These are phyloP conservation scores for Babyrousa celebensis DNA, from an alignment of 2,797 vertebrate genomes.

Conservation along the genomic window DNA sequence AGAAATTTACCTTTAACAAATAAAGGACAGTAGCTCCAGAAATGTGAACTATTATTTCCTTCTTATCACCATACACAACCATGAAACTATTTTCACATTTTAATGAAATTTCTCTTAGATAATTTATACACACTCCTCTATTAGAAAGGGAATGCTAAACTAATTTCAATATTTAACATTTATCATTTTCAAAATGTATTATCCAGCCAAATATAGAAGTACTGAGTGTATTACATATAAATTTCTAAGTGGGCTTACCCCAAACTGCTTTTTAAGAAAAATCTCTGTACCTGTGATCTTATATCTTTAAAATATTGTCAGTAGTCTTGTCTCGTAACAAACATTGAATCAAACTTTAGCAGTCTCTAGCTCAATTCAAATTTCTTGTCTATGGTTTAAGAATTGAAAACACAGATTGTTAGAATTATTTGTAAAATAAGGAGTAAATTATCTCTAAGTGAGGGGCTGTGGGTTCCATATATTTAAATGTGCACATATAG, in stretches of 20 bases:
- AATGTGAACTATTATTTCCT: conserved; percentile 3
- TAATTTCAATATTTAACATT: conserved; percentile 47
- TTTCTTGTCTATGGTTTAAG: conserved; percentile 21
- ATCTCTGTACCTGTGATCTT: background rate
- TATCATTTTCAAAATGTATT: conserved; percentile 27
- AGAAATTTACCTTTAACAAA: background rate
- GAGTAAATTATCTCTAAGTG: conserved; percentile 1
- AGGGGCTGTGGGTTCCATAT: background rate
- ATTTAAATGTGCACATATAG: background rate
- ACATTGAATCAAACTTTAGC: background rate
- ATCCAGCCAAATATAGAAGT: background rate
- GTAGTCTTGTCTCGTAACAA: background rate
- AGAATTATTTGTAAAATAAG: conserved; percentile 51
- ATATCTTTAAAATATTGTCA: background rate
- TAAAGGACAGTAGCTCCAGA: background rate
- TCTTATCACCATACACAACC: background rate
- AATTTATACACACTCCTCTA: background rate
- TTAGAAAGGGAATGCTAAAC: conserved; percentile 23
- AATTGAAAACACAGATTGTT: conserved; percentile 23
- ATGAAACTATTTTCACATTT: conserved; percentile 11
- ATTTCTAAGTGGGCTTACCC: conserved; percentile 14
- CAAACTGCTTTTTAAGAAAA: background rate
- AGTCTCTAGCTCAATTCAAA: background rate
- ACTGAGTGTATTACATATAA: background rate
- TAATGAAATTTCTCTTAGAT: background rate